phyloP scores from a whole-genome alignment of 2,797 vertebrate species.

The Philypnodon macrostomus region DNA sequence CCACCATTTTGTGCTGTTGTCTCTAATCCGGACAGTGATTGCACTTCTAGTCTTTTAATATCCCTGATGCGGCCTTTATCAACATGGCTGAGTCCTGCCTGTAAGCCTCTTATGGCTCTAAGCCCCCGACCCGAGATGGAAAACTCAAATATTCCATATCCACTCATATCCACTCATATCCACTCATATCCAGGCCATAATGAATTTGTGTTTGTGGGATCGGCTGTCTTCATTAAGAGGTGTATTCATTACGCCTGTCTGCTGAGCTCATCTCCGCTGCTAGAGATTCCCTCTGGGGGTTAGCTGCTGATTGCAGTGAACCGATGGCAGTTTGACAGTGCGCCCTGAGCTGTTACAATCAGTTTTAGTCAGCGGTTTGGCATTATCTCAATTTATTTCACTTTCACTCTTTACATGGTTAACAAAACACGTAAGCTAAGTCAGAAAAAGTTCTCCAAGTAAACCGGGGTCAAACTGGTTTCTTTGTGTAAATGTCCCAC shows the following conservation, averaged over 20 bases:
- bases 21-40: constrained; percentile 73
- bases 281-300: too few species aligned
- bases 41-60: constrained; percentile 68
- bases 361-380: too few species aligned
- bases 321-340: too few species aligned
- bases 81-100: constrained; percentile 70
- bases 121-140: constrained; percentile 71
- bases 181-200: constrained; percentile 13
- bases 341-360: not conserved
- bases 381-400: too few species aligned
- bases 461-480: too few species aligned
- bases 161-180: constrained; percentile 36
- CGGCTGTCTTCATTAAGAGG: too few species aligned
- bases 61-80: constrained; percentile 54
- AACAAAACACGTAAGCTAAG: too few species aligned
- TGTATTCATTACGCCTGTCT: constrained; percentile 34
- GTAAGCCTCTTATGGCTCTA: constrained; percentile 79
- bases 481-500: too few species aligned
- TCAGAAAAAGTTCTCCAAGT: too few species aligned
- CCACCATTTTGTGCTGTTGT: constrained; percentile 74
- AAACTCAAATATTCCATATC: constrained; percentile 66
- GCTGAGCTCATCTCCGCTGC: too few species aligned
- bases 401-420: too few species aligned
- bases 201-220: constrained; percentile 34
- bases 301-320: not conserved